Conservation (phyloP, 2,113 vertebrate genomes). For the Chloebia gouldiae region DNA sequence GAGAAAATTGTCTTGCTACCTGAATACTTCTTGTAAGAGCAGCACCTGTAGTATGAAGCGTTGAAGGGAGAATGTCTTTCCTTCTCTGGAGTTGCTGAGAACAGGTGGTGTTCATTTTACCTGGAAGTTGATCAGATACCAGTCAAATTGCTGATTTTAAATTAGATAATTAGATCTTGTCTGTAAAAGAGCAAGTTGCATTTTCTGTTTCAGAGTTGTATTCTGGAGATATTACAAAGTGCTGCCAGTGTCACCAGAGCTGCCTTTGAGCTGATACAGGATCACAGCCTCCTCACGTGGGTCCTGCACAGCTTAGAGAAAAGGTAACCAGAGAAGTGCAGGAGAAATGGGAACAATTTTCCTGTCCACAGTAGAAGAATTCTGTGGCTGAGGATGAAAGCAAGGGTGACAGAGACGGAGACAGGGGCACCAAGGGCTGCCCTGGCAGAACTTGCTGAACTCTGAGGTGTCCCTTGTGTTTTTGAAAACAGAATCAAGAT, state of each 20-base stretch:
- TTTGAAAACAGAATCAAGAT: background rate
- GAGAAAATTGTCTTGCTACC: background rate
- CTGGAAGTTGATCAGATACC: background rate
- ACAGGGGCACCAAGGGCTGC: background rate
- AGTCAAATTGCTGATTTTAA: background rate
- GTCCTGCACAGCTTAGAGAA: constrained; percentile 79
- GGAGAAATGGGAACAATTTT: background rate
- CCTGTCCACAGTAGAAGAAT: background rate
- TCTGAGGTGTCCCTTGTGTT: background rate
- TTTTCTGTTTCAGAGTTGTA: constrained; percentile 75
- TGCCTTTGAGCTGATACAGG: constrained; percentile 84
- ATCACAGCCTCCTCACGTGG: constrained; percentile 87
- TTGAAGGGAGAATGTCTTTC: background rate
- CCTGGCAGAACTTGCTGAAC: background rate
- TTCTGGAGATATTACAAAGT: constrained; percentile 82
- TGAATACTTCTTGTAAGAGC: background rate
- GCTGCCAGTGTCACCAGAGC: constrained; percentile 78
- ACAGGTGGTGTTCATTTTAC: background rate
- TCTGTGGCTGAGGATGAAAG: background rate
- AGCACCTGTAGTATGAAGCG: background rate
- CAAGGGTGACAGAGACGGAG: background rate
- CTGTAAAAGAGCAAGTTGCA: background rate
- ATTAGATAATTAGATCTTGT: background rate
- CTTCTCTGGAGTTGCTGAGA: background rate
- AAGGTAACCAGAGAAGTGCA: constrained; percentile 67